Evolutionary conservation across 2,888 invertebrate genomes (phyloP).

Genomic region (Orchestes rusci): DNA sequence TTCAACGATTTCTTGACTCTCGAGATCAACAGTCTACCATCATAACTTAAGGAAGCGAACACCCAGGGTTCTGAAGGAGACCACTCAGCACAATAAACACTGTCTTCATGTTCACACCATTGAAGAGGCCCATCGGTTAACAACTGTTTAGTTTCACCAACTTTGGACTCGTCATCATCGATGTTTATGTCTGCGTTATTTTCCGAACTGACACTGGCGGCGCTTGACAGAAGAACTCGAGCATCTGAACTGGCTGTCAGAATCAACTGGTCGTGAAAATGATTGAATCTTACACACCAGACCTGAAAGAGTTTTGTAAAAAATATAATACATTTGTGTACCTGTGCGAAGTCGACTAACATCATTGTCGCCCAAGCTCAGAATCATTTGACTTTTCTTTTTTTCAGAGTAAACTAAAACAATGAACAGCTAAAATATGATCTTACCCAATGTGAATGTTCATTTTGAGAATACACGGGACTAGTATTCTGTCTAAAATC

Average conservation of each 20-base stretch:
- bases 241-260: constrained; percentile 93
- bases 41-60: constrained; percentile 97
- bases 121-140: constrained; percentile 82
- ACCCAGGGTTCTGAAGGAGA: constrained; percentile 97
- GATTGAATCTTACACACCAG: constrained; percentile 92
- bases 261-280: constrained; percentile 93
- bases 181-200: constrained; percentile 50
- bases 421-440: no score
- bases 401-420: no score
- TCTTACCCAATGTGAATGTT: constrained; percentile 91
- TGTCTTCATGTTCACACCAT: constrained; percentile 95
- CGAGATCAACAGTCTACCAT: constrained; percentile 89
- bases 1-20: constrained; percentile 91
- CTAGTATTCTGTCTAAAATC: constrained; percentile 77
- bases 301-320: no score
- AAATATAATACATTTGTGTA: no score
- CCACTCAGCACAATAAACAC: constrained; percentile 97
- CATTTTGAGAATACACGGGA: constrained; percentile 71
- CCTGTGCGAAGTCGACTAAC: no score
- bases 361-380: no score
- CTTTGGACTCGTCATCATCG: constrained; percentile 43
- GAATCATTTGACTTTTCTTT: no score
- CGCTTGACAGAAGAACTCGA: constrained; percentile 80
- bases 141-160: constrained; percentile 48
- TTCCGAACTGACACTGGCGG: constrained; percentile 83